Evolutionary conservation across 1,140 invertebrate genomes (phyloP).

Genomic region (Mactra quadrangularis): DNA sequence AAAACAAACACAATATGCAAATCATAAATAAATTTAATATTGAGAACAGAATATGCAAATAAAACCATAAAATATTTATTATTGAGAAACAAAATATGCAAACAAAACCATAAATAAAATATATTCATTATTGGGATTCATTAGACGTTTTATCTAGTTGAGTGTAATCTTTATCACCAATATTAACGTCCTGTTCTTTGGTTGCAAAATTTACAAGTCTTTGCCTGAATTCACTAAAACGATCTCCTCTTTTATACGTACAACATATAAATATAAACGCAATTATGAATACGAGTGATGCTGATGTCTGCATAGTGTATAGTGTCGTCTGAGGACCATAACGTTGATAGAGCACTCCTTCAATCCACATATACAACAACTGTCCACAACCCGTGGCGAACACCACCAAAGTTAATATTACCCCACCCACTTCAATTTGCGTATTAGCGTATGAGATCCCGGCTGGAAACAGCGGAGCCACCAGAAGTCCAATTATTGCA

Average conservation of each 20-base stretch:
- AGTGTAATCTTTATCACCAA: no score
- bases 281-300: constrained; percentile 26
- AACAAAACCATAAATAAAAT: no score
- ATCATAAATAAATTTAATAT: no score
- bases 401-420: constrained; percentile 44
- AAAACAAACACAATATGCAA: no score
- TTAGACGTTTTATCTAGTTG: no score
- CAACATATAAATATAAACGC: constrained; percentile 17
- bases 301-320: constrained; percentile 43
- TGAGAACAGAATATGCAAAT: no score
- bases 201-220: no score
- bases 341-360: constrained; percentile 30
- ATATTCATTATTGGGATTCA: no score
- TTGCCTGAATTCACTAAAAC: background rate
- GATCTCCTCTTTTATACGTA: constrained; percentile 20
- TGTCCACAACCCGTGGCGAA: constrained; percentile 33
- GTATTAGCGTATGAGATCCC: constrained; percentile 49
- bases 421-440: constrained; percentile 50
- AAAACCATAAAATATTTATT: no score
- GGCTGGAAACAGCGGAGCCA: constrained; percentile 55
- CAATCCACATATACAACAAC: constrained; percentile 46
- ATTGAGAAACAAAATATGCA: no score
- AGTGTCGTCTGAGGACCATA: constrained; percentile 45
- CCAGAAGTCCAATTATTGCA: constrained; percentile 25
- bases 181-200: no score